Conservation (phyloP, 1,140 invertebrate species). For the Pentalonia nigronervosa region DNA sequence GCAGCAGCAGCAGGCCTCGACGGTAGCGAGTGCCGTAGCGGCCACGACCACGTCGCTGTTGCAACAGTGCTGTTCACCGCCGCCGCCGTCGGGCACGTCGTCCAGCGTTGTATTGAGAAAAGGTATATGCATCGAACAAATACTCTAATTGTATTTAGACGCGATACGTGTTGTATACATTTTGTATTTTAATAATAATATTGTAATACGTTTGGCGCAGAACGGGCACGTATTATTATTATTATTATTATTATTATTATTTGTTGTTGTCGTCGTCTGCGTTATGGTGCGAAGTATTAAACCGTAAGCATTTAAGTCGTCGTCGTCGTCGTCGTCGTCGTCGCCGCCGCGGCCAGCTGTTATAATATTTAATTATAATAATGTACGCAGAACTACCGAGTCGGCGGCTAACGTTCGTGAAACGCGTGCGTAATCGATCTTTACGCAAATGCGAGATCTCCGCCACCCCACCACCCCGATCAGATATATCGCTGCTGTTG, state of each 20-base stretch:
- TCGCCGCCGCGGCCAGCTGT: neutral
- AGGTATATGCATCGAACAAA: neutral
- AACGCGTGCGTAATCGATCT: conserved; percentile 14
- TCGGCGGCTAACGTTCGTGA: neutral
- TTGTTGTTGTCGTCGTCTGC: neutral
- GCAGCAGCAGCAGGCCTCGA: neutral
- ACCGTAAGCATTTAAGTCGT: neutral
- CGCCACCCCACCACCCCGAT: neutral
- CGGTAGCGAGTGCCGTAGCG: neutral
- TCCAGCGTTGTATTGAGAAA: conserved; percentile 35
- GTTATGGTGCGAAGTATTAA: neutral
- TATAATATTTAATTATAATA: conserved; percentile 15
- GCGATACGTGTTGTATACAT: neutral
- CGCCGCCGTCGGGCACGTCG: neutral
- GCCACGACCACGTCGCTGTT: neutral
- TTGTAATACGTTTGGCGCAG: neutral
- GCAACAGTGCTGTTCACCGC: neutral
- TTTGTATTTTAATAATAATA: too few species aligned
- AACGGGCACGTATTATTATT: neutral
- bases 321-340: conserved; percentile 1
- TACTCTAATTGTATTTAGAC: neutral
- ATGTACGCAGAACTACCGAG: neutral
- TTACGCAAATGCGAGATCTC: neutral
- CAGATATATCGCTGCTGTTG: neutral
- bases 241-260: neutral